Evolutionary conservation across 2,888 invertebrate genomes (phyloP), one percentile per base, ranked within the genome.

Genomic region (Cinara cedri): DNA sequence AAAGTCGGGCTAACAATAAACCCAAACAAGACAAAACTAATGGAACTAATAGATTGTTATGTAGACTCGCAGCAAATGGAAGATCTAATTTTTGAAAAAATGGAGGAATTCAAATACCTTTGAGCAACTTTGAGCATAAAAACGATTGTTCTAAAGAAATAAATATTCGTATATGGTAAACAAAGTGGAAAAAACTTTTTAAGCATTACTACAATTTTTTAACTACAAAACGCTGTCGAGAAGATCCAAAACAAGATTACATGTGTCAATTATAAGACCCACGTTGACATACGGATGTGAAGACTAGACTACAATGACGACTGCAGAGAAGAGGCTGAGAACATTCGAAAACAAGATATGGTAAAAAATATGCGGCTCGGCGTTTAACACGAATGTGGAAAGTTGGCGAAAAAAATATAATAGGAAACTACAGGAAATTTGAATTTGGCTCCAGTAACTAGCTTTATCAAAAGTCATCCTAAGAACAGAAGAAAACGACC

Each of bases 101-200:
- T 49, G 49, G 49, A 49, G 49, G 13, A 49, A 49, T 49, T 49
- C 14, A 49, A 49, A 49, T 49, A 4, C 9, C 13, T 44, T 44
- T 4, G 44, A 44, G 49, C 49, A 11, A 49, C 49, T 13, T 13
- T 10, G 49, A 49, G 13, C 49, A 49, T 13, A 49, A 11, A 49
- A 49, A 49, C 11, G 11, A 49, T 14, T 49, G 49, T 10, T 49
- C 49, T 49, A 49, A 10, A 49, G 13, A 11, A 14, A 49, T 49
- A 49, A 49, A 49, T 49, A 49, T 11, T 49, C 49, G 6, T 4
- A 49, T n/a, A n/a, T n/a, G n/a, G n/a, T 49, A 49, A 49, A 49
- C 49, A 49, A 49, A 54, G n/a, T n/a, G 3, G n/a, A 54, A 54
- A n/a, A 54, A 54, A 54, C 54, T n/a, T 54, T 54, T n/a, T 54